Conservation (phyloP, 1,140 invertebrate species). For the Bombus turneri region DNA sequence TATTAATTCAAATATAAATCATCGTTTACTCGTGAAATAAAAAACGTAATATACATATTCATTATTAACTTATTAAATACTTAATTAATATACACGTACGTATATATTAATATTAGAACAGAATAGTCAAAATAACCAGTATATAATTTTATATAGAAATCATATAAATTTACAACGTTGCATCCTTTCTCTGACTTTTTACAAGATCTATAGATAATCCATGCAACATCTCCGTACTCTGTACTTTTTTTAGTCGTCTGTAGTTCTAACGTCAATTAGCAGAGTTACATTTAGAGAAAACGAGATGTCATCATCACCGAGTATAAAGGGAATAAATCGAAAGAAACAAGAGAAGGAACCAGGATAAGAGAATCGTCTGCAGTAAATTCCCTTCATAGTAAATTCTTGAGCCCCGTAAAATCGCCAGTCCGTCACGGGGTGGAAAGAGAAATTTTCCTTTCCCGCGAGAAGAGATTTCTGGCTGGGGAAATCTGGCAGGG, state of each 20-base stretch:
- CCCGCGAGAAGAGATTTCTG: conserved; percentile 6
- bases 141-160: too few relatives aligned
- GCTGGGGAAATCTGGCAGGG: conserved; percentile 28
- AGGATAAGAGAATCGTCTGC: neutral
- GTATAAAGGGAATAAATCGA: neutral
- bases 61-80: too few relatives aligned
- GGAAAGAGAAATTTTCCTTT: conserved; percentile 15
- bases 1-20: neutral
- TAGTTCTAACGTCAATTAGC: neutral
- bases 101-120: too few relatives aligned
- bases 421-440: conserved; percentile 15
- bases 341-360: neutral
- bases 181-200: too few relatives aligned
- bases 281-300: neutral
- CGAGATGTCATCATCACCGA: too few relatives aligned
- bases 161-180: too few relatives aligned
- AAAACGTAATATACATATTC: too few relatives aligned
- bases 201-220: too few relatives aligned
- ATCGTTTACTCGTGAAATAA: neutral
- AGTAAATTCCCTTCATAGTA: neutral
- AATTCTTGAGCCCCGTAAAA: neutral
- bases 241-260: too few relatives aligned
- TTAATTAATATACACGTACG: too few relatives aligned
- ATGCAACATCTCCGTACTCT: too few relatives aligned
- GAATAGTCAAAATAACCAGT: too few relatives aligned